Base-by-base conservation (phyloP, 2,888 invertebrate species). In the Xanthia icteritia region DNA sequence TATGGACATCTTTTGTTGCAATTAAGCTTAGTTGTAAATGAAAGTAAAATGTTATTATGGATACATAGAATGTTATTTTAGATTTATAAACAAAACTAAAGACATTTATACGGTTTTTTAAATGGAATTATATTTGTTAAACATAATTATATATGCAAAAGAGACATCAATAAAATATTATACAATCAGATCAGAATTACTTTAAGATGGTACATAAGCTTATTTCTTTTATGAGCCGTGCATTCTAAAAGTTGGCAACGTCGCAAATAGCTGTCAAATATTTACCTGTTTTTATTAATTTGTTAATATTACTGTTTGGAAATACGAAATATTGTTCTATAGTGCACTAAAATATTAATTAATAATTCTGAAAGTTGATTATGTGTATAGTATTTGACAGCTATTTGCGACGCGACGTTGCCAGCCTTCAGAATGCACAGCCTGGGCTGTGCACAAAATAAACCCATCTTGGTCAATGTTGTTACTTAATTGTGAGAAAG, bases 111-210 rank as follows among this genome's bases (percentile, higher is more conserved):
- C 2, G 11, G 65, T 48, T 74, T 51, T 66, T 60, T 9, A 27
- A 80, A 80, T 65, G 2, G 2, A 65, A 73, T 65, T 80, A 0
- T 73, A 72, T 80, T 76, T 54, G 76, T 63, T 76, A 76, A 39
- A 39, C 27, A 48, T n/a, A 39, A 48, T 76, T 45, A 76, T 45
- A 51, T 31, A 42, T 51, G 17, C 36, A 68, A 68, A 27, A 48
- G 56, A 48, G 64, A 42, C n/a, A 39, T 56, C 39, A 58, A 73
- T 27, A 42, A 81, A 36, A 73, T 64, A 45, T 54, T 65, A 66
- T 74, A 56, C n/a, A 54, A 74, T 66, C n/a, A 36, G 42, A 66
- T 74, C 11, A 64, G 31, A 71, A 20, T 27, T 39, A 69, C 17
- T 70, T 15, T 56, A 48, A 56, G 72, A 20, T 63, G 79, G 39